These are phyloP conservation scores for Lumbricus terrestris DNA, from an alignment of 2,888 invertebrate genomes.

Conservation along the genomic window DNA sequence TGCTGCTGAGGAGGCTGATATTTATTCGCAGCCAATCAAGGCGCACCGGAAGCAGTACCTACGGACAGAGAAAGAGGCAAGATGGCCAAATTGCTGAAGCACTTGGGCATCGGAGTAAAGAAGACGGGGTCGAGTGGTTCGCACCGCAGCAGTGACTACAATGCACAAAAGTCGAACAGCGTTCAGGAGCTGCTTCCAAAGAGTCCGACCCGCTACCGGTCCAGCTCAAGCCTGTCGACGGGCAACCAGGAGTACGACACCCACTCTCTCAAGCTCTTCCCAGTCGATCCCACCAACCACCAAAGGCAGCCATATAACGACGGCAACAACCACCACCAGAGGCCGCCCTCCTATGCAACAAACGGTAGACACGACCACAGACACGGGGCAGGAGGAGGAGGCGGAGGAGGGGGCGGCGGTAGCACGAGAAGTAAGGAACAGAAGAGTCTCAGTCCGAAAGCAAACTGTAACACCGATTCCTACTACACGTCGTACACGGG, in stretches of 20 bases:
- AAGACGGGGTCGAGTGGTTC: slow-evolving; percentile 4
- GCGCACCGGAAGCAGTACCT: background rate
- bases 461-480: background rate
- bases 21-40: background rate
- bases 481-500: background rate
- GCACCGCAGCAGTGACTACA: slow-evolving; percentile 32
- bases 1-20: background rate
- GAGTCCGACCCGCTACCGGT: slow-evolving; percentile 35
- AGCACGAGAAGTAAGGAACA: slow-evolving; percentile 29
- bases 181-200: slow-evolving; percentile 36
- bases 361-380: background rate
- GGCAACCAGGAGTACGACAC: slow-evolving; percentile 14
- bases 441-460: slow-evolving; percentile 25
- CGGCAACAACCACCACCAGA: slow-evolving; percentile 21
- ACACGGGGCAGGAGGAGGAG: background rate
- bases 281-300: background rate
- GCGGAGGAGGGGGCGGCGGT: background rate
- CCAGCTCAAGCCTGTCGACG: slow-evolving; percentile 27
- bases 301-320: background rate
- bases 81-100: slow-evolving; percentile 34
- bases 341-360: slow-evolving; percentile 15
- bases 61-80: slow-evolving; percentile 26
- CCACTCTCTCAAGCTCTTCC: background rate
- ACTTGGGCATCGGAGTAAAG: slow-evolving; percentile 32
- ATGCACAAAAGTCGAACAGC: slow-evolving; percentile 35